Base-by-base conservation (phyloP, 2,113 vertebrate species). In the Diadophis punctatus region DNA sequence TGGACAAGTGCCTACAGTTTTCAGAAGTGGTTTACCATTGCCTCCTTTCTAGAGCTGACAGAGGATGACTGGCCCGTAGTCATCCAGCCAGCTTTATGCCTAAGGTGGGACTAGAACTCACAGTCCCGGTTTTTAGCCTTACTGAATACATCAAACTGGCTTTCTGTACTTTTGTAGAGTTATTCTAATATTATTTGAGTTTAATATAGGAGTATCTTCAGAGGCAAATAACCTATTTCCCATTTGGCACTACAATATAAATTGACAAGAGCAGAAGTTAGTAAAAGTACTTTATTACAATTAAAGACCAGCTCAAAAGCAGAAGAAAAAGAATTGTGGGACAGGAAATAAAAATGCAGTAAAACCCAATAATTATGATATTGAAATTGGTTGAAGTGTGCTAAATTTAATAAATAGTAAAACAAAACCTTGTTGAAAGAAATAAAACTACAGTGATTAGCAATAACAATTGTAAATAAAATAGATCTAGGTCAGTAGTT, bases 141-240 rank as follows among this genome's bases (percentile, higher is more conserved):
- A 34, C 1, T 68, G 30, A 68, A 34, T 68, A 18, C 14, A 68
- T 34, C 12, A 18, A 68, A 68, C 30, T 68, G 63, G 30, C 63
- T 68, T n/a, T 34, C 30, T 68, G 14, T 68, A 90, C 91, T 96
- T 96, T 95, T 93, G 93, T 94, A 96, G 95, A 60, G 84, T 94
- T 93, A 51, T 68, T 93, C 60, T 94, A 63, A 55, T 91, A 87
- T 39, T 91, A 55, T 92, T 95, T 93, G 85, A 94, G 12, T 30
- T 89, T 27, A 92, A 91, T 30, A 87, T 25, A 88, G 46, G 92
- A 93, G 91, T 92, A 94, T 93, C 56, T 34, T 3, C 92, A 84
- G 22, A 93, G 9, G 18, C 55, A 91, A 93, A 16, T 56, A 12
- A 6, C 27, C 49, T 88, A 48, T 88, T 84, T 27, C 27, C 53